Evolutionary conservation across 2,797 vertebrate genomes (phyloP).

Genomic region (Poecile montanus): DNA sequence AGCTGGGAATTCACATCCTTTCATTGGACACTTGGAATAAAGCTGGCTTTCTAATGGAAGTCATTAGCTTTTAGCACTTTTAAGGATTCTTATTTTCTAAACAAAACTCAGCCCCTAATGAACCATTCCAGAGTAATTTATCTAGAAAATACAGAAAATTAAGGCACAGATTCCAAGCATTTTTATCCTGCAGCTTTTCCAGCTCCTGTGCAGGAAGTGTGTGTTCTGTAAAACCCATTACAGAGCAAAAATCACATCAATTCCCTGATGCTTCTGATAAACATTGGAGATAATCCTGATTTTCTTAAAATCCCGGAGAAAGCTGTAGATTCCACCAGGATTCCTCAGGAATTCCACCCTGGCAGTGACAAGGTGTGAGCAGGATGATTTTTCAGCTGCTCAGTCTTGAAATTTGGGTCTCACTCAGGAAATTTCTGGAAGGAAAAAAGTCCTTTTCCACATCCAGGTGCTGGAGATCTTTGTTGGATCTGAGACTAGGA

Average conservation of each 20-base stretch:
- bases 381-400: not conserved
- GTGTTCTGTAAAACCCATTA: not conserved
- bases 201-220: not conserved
- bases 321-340: not conserved
- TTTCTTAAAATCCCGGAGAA: not conserved
- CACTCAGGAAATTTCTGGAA: not conserved
- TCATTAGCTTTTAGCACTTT: not conserved
- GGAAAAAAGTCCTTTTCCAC: not conserved
- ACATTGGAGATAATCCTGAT: not conserved
- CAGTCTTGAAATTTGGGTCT: not conserved
- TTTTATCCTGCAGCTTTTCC: not conserved
- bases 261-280: not conserved
- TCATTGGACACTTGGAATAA: not conserved
- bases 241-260: not conserved
- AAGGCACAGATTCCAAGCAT: not conserved
- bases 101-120: not conserved
- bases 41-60: not conserved
- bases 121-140: not conserved
- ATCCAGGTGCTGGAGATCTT: not conserved
- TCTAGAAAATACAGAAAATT: not conserved
- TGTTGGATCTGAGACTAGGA: not conserved
- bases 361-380: not conserved
- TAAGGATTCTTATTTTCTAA: not conserved
- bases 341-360: not conserved
- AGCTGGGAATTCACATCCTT: not conserved